Conservation (phyloP, 2,888 invertebrate genomes). For the Vesta saturnalis region DNA sequence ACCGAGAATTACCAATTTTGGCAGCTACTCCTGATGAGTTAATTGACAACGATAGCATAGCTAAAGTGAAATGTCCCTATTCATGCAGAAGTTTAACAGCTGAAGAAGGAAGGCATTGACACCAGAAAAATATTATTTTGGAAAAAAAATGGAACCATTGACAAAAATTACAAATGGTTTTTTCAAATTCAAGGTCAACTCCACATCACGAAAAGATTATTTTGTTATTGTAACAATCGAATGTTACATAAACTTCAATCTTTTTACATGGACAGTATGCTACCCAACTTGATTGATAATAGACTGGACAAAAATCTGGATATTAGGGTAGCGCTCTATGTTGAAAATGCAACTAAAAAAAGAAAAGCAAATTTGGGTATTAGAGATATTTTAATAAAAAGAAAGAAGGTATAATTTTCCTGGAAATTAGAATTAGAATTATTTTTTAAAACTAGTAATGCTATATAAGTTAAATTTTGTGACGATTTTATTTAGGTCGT, state of each 20-base stretch:
- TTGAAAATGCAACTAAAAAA: constrained; percentile 1
- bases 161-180: constrained; percentile 10
- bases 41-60: not conserved
- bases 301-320: constrained; percentile 17
- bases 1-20: not conserved
- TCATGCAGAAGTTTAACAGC: not conserved
- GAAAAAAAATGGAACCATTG: not conserved
- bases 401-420: not conserved
- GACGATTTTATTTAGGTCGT: too few species aligned
- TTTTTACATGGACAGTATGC: constrained; percentile 20
- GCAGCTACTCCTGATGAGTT: not conserved
- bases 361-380: not conserved
- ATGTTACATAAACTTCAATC: constrained; percentile 13
- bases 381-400: not conserved
- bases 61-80: not conserved
- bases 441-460: too few species aligned
- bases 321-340: constrained; percentile 16
- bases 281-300: constrained; percentile 14
- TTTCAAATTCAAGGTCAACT: constrained; percentile 4
- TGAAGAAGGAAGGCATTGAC: not conserved
- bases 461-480: too few species aligned
- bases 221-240: constrained; percentile 10
- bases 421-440: too few species aligned
- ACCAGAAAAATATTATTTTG: constrained; percentile 7
- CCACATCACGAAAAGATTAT: constrained; percentile 7